phyloP scores from a whole-genome alignment of 2,888 invertebrate genomes.

The Physocephala rufipes region DNA sequence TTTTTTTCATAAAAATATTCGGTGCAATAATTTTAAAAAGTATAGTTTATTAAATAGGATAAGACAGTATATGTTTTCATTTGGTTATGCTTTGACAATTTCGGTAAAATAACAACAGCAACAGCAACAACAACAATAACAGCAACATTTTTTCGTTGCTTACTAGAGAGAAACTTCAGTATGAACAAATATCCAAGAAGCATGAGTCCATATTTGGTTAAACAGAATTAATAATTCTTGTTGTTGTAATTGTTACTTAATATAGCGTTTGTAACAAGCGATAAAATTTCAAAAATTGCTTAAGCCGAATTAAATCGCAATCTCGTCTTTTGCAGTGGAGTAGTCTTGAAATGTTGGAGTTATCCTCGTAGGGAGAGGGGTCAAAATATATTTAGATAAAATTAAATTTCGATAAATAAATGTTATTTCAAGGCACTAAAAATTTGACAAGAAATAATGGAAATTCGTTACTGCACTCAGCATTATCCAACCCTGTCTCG shows the following conservation, averaged over 20 bases:
- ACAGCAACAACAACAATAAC: slow-evolving; percentile 15
- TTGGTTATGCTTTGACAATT: background rate
- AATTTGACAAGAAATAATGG: no score
- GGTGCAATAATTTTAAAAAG: background rate
- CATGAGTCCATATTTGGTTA: slow-evolving; percentile 23
- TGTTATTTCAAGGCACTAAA: no score
- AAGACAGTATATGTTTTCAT: no score
- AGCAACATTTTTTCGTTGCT: background rate
- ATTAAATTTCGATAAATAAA: no score
- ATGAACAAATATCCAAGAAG: slow-evolving; percentile 13
- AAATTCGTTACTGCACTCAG: no score
- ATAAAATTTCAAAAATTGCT: slow-evolving; percentile 61
- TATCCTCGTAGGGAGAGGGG: no score
- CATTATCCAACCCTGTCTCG: no score
- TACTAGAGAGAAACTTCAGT: background rate
- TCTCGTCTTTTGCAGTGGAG: slow-evolving; percentile 1
- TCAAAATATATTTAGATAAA: no score
- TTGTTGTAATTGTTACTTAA: slow-evolving; percentile 26
- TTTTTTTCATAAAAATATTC: no score
- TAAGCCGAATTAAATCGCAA: slow-evolving; percentile 26
- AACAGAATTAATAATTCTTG: slow-evolving; percentile 30
- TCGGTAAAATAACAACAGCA: slow-evolving; percentile 2
- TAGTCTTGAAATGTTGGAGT: no score
- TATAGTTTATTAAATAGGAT: background rate
- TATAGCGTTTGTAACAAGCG: slow-evolving; percentile 53